Base-by-base conservation (phyloP, 2,113 vertebrate species). In the Centrocercus urophasianus region DNA sequence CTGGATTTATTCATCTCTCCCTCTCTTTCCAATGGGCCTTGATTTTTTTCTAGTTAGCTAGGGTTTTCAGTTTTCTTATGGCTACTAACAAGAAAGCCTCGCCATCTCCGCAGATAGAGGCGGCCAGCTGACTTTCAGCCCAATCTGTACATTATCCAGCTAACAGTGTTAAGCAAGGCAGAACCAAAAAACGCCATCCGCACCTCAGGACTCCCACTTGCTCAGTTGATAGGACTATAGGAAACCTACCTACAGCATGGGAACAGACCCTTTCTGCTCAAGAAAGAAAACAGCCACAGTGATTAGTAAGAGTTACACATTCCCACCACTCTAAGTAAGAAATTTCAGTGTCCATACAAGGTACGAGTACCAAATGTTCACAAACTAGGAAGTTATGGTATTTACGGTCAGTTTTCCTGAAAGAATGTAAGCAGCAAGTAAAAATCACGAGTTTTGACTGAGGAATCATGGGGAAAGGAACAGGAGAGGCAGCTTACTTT, bases 401-500 rank as follows among this genome's bases (percentile, higher is more conserved):
- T 60, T 88, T 83, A 54, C 27, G 83, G 42, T 19, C 14, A 88
- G 43, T 22, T 47, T 47, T 34, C 73, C 8, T 40, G 24, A 59
- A 38, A 73, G 11, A 81, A 60, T 69, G 32, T 10, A 82, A 59
- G 24, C 38, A 82, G 82, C 71, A 86, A 59, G 19, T 15, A 71
- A 59, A 83, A 10, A 38, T 64, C 8, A 36, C 17, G 50, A 17
- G 25, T 86, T 90, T 78, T 91, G 61, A 81, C 30, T 65, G 27
- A 17, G 27, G 42, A 84, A 57, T 85, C 45, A 36, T 77, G 30
- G 56, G 52, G 64, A 77, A 83, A 78, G n/a, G 65, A 86, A 93
- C 1, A 60, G 66, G 85, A 82, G 27, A n/a, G 45, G 27, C 6
- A 28, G 94, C 98, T 99, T 95, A 99, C 99, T 99, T 99, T 96